Evolutionary conservation across 1,140 invertebrate genomes (phyloP), one percentile per base, ranked within the genome.

Genomic region (Pinna nobilis): DNA sequence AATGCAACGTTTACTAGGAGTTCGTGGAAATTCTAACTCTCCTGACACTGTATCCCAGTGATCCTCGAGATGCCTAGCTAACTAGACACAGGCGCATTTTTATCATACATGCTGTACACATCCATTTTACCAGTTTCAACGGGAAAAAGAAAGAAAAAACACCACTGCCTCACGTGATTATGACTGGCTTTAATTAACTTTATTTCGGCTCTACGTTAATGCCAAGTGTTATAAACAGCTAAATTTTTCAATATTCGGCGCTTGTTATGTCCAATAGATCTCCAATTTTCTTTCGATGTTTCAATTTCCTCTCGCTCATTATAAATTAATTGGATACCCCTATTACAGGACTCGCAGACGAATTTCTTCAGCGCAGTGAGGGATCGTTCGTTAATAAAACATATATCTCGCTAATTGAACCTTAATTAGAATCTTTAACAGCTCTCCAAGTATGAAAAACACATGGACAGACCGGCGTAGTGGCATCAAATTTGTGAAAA

Each of bases 151-250:
- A n/a, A n/a, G n/a, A n/a, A n/a, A n/a, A n/a, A n/a, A n/a, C n/a
- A n/a, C n/a, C n/a, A n/a, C n/a, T n/a, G n/a, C n/a, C n/a, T n/a
- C n/a, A n/a, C n/a, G n/a, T n/a, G n/a, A n/a, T n/a, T n/a, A n/a
- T n/a, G n/a, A n/a, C n/a, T n/a, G n/a, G n/a, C n/a, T 41, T 35
- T 63, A 63, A 63, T 63, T 63, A 63, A 63, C 59, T 63, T 35
- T 28, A 60, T 60, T 60, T 23, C 57, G 18, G 23, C 30, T 32
- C 32, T 33, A 63, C 39, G 44, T 63, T 63, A 63, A 63, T 44
- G 39, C 59, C 23, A 37, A 39, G 59, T 63, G 59, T 63, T 59
- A 59, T 35, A 59, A 59, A 59, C 55, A 35, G 37, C 28, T 33
- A n/a, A 59, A 20, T 13, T 59, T 59, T 59, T 59, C 37, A 33